These are phyloP conservation scores for Drosophila cracens DNA, from an alignment of 2,888 invertebrate species.

Conservation along the genomic window DNA sequence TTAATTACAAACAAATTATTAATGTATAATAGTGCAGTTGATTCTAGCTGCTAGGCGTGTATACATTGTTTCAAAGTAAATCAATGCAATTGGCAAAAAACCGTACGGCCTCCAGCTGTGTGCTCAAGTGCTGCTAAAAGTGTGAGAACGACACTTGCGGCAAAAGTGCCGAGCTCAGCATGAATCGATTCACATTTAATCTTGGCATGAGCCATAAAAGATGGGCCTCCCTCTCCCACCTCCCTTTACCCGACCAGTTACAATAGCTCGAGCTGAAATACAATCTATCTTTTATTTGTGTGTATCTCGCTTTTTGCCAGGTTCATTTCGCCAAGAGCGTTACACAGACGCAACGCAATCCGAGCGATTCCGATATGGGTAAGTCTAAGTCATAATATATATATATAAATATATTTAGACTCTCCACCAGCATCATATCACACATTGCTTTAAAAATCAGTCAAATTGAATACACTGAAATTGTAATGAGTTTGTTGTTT, in stretches of 20 bases:
- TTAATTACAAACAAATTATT: neutral
- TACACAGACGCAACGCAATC: constrained; percentile 85
- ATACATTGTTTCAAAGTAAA: constrained; percentile 13
- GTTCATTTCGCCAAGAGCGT: constrained; percentile 88
- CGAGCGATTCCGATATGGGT: constrained; percentile 83
- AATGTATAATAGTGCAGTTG: neutral
- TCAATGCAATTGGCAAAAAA: constrained; percentile 21
- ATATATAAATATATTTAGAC: neutral
- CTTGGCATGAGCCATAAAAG: constrained; percentile 8
- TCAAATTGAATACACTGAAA: constrained; percentile 1
- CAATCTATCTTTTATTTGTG: constrained; percentile 16
- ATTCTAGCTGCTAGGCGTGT: neutral
- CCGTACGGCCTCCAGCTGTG: constrained; percentile 31
- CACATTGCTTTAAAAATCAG: constrained; percentile 40
- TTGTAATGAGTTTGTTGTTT: constrained; percentile 20
- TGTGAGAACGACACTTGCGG: constrained; percentile 30
- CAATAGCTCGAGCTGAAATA: constrained; percentile 10
- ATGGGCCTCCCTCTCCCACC: neutral
- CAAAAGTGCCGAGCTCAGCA: constrained; percentile 58
- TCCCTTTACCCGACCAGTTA: neutral
- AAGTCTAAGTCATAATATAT: constrained; percentile 34
- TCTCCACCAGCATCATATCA: neutral
- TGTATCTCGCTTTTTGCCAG: constrained; percentile 81
- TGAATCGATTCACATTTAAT: constrained; percentile 47
- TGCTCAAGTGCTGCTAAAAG: constrained; percentile 38